Evolutionary conservation across 2,113 vertebrate species (phyloP), one percentile per base, ranked within the genome.

Genomic region (Phyllopteryx taeniolatus): DNA sequence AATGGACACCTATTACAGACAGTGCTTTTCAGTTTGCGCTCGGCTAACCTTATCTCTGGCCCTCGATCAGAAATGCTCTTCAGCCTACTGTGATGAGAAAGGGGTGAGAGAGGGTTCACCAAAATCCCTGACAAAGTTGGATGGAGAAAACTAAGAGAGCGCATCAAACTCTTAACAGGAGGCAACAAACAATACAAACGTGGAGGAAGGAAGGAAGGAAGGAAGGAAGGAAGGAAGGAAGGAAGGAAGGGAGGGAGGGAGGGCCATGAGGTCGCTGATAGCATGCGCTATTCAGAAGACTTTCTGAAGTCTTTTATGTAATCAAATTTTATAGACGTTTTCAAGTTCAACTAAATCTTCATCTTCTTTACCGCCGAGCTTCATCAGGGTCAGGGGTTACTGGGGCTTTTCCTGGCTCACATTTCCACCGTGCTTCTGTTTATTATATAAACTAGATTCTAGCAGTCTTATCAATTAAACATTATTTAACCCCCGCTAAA

Each of bases 141-240:
- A 77, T 78, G 71, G 76, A 81, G 64, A 60, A 79, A 77, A 74
- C 68, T 71, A 70, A 75, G 68, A 71, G 81, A 82, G 83, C 80
- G 54, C 79, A 57, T 76, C 68, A 83, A 57, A 74, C 60, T 70
- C 75, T 5, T 68, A 67, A 81, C 82, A 76, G 88, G 80, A 92
- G 82, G 82, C 74, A 53, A 84, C 44, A 70, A 63, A 69, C 15
- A 11, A 8, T 20, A 46, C 3, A 65, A 0, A 65, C 7, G 20
- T 79, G 44, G n/a, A 73, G 70, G 68, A 75, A 76, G 22, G 42
- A 39, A 74, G 42, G 39, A 39, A n/a, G n/a, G n/a, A n/a, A n/a
- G n/a, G n/a, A n/a, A n/a, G n/a, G n/a, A n/a, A n/a, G n/a, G n/a
- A n/a, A n/a, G n/a, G n/a, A n/a, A n/a, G n/a, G n/a, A n/a, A n/a